Base-by-base conservation (phyloP, 1,140 invertebrate genomes). In the Aethina tumida region DNA sequence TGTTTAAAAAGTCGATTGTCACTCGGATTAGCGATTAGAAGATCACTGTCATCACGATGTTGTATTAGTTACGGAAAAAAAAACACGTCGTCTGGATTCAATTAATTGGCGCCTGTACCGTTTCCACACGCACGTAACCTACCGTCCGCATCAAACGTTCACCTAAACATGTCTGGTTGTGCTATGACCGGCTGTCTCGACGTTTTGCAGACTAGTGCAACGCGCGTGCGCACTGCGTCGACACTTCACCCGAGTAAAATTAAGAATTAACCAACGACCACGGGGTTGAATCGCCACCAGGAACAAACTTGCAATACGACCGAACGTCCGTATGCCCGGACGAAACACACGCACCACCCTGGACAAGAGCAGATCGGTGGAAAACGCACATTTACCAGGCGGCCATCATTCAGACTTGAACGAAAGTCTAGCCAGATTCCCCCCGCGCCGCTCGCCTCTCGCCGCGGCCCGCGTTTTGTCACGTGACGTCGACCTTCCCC, bases 401-500 rank as follows among this genome's bases (percentile, higher is more conserved):
- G 26, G 25, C 32, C 27, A 24, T 17, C 27, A 31, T 34, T 34
- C 27, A 35, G 30, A 35, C 39, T 15, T 27, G 26, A 47, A 43
- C 41, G 50, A 51, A 50, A 53, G 51, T 53, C 51, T 53, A 53
- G 52, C 48, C 50, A 40, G 49, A 19, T n/a, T n/a, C 25, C 21
- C 33, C 31, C 39, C 47, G 33, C 41, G 25, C 38, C 38, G 30
- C 33, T 26, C 43, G 36, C 48, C 48, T 40, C 39, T 43, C 36
- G 12, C 35, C 28, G 47, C 48, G 48, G 48, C 55, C 59, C 45
- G 37, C 45, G 39, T 28, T 27, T 35, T 36, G 38, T 56, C 68
- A 71, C 68, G 68, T 71, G 69, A 71, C n/a, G n/a, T 63, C 74
- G 74, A 76, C 74, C 73, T 77, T 75, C 76, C n/a, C 74, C 74